These are phyloP conservation scores for Sabatieria punctata DNA, from an alignment of 2,888 invertebrate genomes.

Conservation along the genomic window DNA sequence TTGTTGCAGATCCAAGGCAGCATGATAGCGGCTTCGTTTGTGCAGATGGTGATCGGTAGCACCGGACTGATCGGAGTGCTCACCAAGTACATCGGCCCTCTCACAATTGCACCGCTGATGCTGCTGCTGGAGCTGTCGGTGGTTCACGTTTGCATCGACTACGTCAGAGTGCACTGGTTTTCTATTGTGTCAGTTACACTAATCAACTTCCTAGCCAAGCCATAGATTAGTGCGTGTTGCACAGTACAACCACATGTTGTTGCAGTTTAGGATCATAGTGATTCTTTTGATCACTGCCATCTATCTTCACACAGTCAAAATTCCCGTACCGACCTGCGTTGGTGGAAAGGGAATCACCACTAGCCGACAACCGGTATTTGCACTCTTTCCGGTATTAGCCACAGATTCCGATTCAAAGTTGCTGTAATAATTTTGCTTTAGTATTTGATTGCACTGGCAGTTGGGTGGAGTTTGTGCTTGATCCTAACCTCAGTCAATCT, in stretches of 20 bases:
- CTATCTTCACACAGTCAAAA: constrained; percentile 4
- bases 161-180: constrained; percentile 8
- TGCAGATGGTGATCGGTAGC: constrained; percentile 10
- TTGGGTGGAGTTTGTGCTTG: too few species aligned
- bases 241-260: background rate
- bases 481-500: too few species aligned
- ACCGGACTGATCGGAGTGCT: constrained; percentile 10
- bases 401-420: too few species aligned
- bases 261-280: background rate
- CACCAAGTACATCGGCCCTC: constrained; percentile 10
- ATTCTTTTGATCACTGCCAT: constrained; percentile 3
- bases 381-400: constrained; percentile 8
- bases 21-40: constrained; percentile 6
- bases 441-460: too few species aligned
- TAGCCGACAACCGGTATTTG: constrained; percentile 3
- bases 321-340: constrained; percentile 5
- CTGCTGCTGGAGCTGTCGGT: constrained; percentile 7
- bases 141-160: background rate
- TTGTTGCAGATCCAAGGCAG: constrained; percentile 10
- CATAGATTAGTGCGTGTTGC: too few species aligned
- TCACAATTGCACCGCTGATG: constrained; percentile 12
- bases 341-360: background rate
- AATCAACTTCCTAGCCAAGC: too few species aligned
- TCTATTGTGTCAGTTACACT: constrained; percentile 6
- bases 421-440: too few species aligned